A percentile compares a stretch with the other conserved stretches of the same genome.
Conservation (phyloP, 2,888 invertebrate genomes). For the Drosophila trichaetosa region DNA sequence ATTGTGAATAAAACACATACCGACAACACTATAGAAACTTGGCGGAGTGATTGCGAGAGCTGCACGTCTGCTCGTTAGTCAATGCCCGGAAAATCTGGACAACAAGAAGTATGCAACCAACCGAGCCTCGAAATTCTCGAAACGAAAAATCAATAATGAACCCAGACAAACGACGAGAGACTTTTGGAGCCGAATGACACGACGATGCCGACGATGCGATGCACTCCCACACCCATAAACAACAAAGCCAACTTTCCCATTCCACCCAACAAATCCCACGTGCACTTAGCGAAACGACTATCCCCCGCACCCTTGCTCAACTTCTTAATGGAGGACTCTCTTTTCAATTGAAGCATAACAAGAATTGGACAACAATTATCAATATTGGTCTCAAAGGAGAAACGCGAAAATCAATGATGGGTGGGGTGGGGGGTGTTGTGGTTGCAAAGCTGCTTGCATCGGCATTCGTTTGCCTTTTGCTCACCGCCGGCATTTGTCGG, state of each 20-base stretch:
- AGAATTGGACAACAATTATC: slow-evolving; percentile 36
- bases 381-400: slow-evolving; percentile 1
- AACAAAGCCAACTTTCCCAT: slow-evolving; percentile 1
- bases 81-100: slow-evolving; percentile 66
- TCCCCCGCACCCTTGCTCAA: neutral
- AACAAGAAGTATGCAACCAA: slow-evolving; percentile 44
- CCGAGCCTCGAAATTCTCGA: slow-evolving; percentile 56
- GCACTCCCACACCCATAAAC: slow-evolving; percentile 53
- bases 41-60: neutral
- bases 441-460: slow-evolving; percentile 45
- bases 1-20: neutral
- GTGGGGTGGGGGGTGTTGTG: neutral
- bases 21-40: slow-evolving; percentile 3
- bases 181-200: slow-evolving; percentile 53
- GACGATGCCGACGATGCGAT: slow-evolving; percentile 52
- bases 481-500: slow-evolving; percentile 51
- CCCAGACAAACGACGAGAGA: slow-evolving; percentile 66
- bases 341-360: slow-evolving; percentile 16
- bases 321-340: slow-evolving; percentile 1
- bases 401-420: slow-evolving; percentile 62
- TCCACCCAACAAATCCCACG: slow-evolving; percentile 2
- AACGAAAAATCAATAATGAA: slow-evolving; percentile 82
- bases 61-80: slow-evolving; percentile 51
- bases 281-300: slow-evolving; percentile 11
- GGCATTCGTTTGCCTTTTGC: slow-evolving; percentile 40